Conservation (phyloP, 2,797 vertebrate genomes). For the Hypotaenidia okinawae region DNA sequence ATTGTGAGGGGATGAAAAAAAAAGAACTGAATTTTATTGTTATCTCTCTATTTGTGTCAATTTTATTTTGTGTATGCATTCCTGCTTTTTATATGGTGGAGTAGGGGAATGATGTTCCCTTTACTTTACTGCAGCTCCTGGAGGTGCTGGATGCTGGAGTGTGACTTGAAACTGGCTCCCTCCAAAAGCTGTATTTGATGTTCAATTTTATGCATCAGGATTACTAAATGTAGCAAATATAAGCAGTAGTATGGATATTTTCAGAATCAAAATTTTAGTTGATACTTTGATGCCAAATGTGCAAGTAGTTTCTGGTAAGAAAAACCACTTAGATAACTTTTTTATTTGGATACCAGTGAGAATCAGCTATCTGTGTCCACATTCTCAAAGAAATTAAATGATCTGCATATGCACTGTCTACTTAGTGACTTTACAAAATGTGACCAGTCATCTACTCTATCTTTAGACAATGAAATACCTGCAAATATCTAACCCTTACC, state of each 20-base stretch:
- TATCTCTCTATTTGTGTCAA: not conserved
- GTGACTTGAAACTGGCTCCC: not conserved
- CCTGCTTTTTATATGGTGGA: not conserved
- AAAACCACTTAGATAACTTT: not conserved
- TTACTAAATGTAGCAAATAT: not conserved
- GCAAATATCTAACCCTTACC: not conserved
- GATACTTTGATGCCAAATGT: not conserved
- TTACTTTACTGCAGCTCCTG: not conserved
- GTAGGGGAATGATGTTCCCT: rapidly evolving
- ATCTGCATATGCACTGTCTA: not conserved
- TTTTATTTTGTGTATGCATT: not conserved
- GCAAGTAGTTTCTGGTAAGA: not conserved
- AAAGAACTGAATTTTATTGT: not conserved
- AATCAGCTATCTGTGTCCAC: not conserved
- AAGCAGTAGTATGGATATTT: not conserved
- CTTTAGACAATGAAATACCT: not conserved
- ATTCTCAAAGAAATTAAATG: not conserved
- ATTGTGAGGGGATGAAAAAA: not conserved
- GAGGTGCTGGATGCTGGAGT: not conserved
- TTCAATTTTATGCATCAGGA: not conserved
- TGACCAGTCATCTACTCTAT: not conserved
- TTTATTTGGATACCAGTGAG: not conserved
- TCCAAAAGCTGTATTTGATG: not conserved
- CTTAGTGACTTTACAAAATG: not conserved
- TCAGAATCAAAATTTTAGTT: not conserved